Percentiles rank a stretch among this genome's conserved stretches.
These are phyloP conservation scores for Isurus oxyrinchus DNA, from an alignment of 2,113 vertebrate species.

Conservation along the genomic window DNA sequence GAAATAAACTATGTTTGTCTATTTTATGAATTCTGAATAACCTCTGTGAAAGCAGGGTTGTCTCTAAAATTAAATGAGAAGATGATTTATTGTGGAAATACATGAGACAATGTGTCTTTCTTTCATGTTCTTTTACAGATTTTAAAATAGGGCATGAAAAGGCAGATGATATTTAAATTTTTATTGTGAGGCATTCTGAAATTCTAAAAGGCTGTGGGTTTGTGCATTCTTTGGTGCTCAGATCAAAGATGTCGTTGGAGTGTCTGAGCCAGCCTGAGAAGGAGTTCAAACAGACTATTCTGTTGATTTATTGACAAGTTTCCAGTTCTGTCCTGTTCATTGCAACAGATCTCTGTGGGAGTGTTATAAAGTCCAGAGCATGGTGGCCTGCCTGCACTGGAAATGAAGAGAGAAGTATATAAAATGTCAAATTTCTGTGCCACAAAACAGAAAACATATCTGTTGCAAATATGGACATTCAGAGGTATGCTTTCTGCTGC, in stretches of 20 bases:
- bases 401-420: background rate
- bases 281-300: background rate
- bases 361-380: background rate
- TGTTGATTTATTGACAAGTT: background rate
- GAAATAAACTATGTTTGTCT: background rate
- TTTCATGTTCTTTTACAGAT: conserved; percentile 3
- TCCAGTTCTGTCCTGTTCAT: background rate
- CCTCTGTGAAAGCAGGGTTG: background rate
- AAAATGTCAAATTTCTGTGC: background rate
- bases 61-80: background rate
- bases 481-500: background rate
- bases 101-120: background rate
- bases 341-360: background rate
- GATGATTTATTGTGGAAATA: background rate
- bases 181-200: background rate
- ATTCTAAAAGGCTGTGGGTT: background rate
- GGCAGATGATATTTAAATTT: background rate
- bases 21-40: background rate
- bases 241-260: background rate
- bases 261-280: background rate
- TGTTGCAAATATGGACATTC: background rate
- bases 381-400: background rate
- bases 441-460: background rate
- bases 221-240: conserved; percentile 3
- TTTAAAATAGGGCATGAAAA: background rate